Percentiles rank a stretch among this genome's conserved stretches.
phyloP scores from a whole-genome alignment of 2,888 invertebrate species.

The Dione vanillae region DNA sequence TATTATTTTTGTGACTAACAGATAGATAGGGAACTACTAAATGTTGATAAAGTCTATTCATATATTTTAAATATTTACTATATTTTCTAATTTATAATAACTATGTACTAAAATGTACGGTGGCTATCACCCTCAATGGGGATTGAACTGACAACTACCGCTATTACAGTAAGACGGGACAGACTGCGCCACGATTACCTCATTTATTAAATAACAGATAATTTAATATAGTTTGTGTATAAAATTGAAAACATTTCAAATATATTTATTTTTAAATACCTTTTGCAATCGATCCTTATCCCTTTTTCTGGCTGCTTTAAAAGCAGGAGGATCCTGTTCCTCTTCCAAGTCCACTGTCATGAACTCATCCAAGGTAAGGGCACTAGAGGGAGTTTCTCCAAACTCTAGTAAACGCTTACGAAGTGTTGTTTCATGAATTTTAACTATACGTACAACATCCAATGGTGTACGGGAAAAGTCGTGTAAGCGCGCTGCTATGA shows the following conservation, averaged over 20 bases:
- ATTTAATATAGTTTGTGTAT: too few relatives aligned
- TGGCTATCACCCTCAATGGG: too few relatives aligned
- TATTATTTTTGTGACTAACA: too few relatives aligned
- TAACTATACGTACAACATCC: constrained; percentile 97
- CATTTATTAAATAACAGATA: too few relatives aligned
- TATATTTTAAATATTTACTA: too few relatives aligned
- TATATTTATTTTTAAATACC: constrained; percentile 68
- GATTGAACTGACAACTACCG: too few relatives aligned
- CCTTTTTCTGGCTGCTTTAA: constrained; percentile 94
- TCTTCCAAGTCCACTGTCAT: constrained; percentile 98
- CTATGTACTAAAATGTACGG: too few relatives aligned
- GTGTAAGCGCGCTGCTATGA: constrained; percentile 97
- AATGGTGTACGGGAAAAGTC: constrained; percentile 93
- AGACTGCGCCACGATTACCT: too few relatives aligned
- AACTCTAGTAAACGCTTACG: constrained; percentile 96
- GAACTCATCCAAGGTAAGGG: constrained; percentile 97
- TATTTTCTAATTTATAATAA: too few relatives aligned
- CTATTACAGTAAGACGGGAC: too few relatives aligned
- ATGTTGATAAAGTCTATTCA: too few relatives aligned
- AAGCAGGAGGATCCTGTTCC: constrained; percentile 98
- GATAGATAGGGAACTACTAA: too few relatives aligned
- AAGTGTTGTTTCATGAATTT: constrained; percentile 96
- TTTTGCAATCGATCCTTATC: constrained; percentile 93
- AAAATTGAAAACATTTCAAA: neutral
- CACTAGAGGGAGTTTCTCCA: constrained; percentile 97